A percentile compares a stretch with the other conserved stretches of the same genome.
Conservation (phyloP, 2,113 vertebrate genomes). For the Miniopterus natalensis region DNA sequence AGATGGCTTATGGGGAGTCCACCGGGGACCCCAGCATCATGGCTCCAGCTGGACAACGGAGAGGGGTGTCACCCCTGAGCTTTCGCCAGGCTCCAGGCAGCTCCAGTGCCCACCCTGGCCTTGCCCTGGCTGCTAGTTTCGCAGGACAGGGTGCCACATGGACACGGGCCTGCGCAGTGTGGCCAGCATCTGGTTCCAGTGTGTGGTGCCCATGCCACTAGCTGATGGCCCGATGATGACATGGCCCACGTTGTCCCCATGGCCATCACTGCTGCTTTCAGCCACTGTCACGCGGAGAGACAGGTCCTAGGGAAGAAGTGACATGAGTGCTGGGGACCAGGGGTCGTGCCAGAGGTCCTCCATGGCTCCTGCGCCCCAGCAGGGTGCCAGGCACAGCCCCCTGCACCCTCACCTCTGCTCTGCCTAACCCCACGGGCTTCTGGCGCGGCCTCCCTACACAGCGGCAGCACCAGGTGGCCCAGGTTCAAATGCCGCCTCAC, state of each 20-base stretch:
- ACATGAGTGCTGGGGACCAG: not conserved
- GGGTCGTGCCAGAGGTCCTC: not conserved
- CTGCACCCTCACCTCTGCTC: not conserved
- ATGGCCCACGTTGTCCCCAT: constrained; percentile 95
- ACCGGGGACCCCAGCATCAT: not conserved
- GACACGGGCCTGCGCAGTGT: constrained; percentile 97
- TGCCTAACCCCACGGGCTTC: not conserved
- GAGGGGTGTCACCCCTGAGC: not conserved
- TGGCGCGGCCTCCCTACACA: not conserved
- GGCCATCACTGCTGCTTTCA: constrained; percentile 94
- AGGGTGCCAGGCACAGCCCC: rapidly evolving
- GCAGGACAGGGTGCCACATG: constrained; percentile 97
- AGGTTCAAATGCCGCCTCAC: not conserved
- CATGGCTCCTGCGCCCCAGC: not conserved
- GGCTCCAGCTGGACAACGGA: constrained; percentile 35
- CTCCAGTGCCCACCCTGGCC: not conserved
- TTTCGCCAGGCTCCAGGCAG: not conserved
- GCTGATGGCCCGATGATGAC: constrained; percentile 96
- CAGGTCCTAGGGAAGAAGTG: constrained; percentile 91
- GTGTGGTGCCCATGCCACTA: constrained; percentile 97
- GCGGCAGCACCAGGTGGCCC: not conserved
- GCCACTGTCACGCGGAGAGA: constrained; percentile 97
- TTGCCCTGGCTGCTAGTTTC: constrained; percentile 87
- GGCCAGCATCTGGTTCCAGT: constrained; percentile 99
- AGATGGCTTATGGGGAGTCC: constrained; percentile 10